These are phyloP conservation scores for Ctenopoma multispine DNA, from an alignment of 2,797 vertebrate genomes.

Conservation along the genomic window DNA sequence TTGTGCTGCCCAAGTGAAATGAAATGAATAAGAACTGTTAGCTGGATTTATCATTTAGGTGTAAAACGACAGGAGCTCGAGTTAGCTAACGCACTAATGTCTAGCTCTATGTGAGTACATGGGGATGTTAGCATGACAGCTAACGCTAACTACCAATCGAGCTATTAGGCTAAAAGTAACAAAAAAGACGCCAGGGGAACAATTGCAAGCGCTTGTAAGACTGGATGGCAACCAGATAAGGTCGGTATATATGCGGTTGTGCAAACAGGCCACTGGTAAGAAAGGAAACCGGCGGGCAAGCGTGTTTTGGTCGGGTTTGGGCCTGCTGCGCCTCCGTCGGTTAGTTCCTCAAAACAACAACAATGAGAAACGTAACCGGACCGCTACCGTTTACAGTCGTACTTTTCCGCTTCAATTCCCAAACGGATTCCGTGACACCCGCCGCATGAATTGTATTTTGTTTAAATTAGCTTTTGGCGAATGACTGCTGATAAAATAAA, in stretches of 20 bases:
- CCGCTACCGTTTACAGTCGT: background rate
- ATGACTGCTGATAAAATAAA: constrained; percentile 15
- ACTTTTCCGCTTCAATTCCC: too few relatives aligned
- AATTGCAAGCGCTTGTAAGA: accelerated
- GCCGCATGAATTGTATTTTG: accelerated
- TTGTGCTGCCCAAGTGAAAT: accelerated
- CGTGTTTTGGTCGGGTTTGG: constrained; percentile 34
- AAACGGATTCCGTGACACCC: accelerated
- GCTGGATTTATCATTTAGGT: background rate
- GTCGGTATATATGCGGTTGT: accelerated
- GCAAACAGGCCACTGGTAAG: too few relatives aligned
- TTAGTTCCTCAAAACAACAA: constrained; percentile 71
- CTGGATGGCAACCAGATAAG: accelerated
- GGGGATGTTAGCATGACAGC: constrained; percentile 52
- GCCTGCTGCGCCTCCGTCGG: constrained; percentile 53
- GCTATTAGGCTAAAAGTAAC: constrained; percentile 12
- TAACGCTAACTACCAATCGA: constrained; percentile 28
- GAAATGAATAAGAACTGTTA: too few relatives aligned
- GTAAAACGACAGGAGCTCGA: constrained; percentile 5
- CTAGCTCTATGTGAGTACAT: constrained; percentile 20
- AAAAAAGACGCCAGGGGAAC: accelerated
- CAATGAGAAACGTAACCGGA: constrained; percentile 51
- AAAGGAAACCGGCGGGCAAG: background rate
- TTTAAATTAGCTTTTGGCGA: background rate
- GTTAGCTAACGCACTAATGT: constrained; percentile 21